Base-by-base conservation (phyloP, 2,113 vertebrate species). In the Pelusios castaneus region DNA sequence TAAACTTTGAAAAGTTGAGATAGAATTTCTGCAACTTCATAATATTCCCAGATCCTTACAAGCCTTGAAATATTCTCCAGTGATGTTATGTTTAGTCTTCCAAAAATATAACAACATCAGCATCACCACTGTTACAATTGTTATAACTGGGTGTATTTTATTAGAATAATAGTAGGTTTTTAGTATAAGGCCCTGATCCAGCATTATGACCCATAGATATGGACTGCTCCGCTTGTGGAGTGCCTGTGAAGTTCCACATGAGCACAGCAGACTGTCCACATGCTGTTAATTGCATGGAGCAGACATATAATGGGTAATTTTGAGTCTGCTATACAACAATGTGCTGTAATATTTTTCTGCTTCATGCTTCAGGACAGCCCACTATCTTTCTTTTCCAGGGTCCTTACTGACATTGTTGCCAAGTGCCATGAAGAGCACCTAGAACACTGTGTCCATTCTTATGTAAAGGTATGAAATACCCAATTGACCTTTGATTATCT, bases 391-490 rank as follows among this genome's bases (percentile, higher is more conserved):
- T 56, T 95, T 96, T 97, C 9, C 97, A 99, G 99, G 97, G 99
- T 99, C 87, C 98, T 99, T 92, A 98, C 99, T 5, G 98, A 99
- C 92, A 98, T 99, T 89, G 98, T 99, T 96, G 98, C 99, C 84
- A 99, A 99, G 97, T 99, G 99, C 97, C 99, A 99, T 8, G 99
- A 99, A 94, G 99, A 99, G 92, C 99, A 99, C 67, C 97, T 99
- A 80, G 99, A 99, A 91, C 98, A 98, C 87, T 99, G 98, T 43
- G 98, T 99, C 95, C 98, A 99, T 92, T 99, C 99, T 1, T 99
- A 99, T 6, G 98, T 99, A 96, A 99, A 97, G 99, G 99, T 99
- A 98, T 27, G 96, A 76, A 89, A 52, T 70, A 24, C 2, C 34
- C 47, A 19, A 60, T 8, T 9, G 1, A 34, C 4, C 22, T 1